These are phyloP conservation scores for Myanophis thanlyinensis DNA, from an alignment of 2,113 vertebrate genomes.

Conservation along the genomic window DNA sequence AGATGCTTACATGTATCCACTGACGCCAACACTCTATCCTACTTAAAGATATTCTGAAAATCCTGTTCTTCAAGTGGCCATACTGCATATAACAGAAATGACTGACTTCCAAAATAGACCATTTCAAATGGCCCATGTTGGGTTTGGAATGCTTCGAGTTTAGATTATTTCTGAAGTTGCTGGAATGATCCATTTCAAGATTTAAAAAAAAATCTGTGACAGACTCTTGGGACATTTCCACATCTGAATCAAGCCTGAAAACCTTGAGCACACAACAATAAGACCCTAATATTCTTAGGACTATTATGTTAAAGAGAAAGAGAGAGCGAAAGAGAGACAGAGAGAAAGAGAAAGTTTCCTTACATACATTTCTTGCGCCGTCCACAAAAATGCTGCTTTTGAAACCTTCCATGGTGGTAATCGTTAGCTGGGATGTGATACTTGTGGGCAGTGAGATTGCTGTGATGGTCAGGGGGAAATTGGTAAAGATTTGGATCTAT, in stretches of 20 bases:
- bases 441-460: constrained; percentile 46
- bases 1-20: not conserved
- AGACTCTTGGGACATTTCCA: not conserved
- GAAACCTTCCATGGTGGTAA: constrained; percentile 70
- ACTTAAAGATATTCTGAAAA: not conserved
- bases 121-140: not conserved
- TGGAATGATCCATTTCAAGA: not conserved
- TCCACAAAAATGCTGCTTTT: constrained; percentile 96
- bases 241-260: not conserved
- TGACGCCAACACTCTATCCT: not conserved
- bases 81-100: not conserved
- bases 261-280: not conserved
- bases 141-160: not conserved
- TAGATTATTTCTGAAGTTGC: not conserved
- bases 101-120: not conserved
- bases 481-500: constrained; percentile 37
- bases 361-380: constrained; percentile 99
- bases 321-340: constrained; percentile 48
- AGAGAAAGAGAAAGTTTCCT: constrained; percentile 82
- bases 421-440: constrained; percentile 55
- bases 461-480: constrained; percentile 37
- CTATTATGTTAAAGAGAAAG: constrained; percentile 55
- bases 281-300: constrained; percentile 24
- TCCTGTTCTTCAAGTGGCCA: not conserved
- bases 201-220: not conserved